A percentile compares a stretch with the other conserved stretches of the same genome.
These are phyloP conservation scores for Stichodactyla mertensii DNA, from an alignment of 64 coral and sea anemone species.

Conservation along the genomic window DNA sequence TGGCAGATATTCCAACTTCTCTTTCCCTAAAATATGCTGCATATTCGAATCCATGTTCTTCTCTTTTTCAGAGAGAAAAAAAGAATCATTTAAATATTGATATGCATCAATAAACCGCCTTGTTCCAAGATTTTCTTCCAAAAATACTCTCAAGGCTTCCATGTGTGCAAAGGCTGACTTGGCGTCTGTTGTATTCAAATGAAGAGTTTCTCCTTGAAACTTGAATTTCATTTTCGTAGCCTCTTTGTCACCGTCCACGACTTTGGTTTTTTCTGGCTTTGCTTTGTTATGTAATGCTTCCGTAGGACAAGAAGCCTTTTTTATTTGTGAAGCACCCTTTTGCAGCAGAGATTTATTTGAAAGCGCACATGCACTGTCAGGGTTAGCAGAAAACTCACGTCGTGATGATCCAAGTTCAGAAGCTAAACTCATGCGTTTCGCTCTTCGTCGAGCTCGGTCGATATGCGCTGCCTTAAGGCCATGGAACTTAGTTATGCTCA, in stretches of 20 bases:
- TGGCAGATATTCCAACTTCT: conserved; percentile 31
- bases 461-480: background rate
- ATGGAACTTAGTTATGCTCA: background rate
- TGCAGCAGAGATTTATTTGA: background rate
- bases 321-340: background rate
- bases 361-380: background rate
- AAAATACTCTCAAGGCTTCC: conserved; percentile 44
- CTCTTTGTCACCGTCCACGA: background rate
- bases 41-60: background rate
- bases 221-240: conserved; percentile 15
- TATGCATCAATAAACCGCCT: conserved; percentile 42
- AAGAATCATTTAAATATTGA: conserved; percentile 29
- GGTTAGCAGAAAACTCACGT: conserved; percentile 13
- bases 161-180: conserved; percentile 43
- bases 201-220: conserved; percentile 44
- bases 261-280: background rate
- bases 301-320: background rate
- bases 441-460: conserved; percentile 20
- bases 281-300: background rate
- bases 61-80: conserved; percentile 9
- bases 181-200: conserved; percentile 20
- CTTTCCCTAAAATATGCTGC: conserved; percentile 33
- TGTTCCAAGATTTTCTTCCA: conserved; percentile 51
- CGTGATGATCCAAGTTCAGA: conserved; percentile 1
- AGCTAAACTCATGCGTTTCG: background rate